Evolutionary conservation across 1,140 invertebrate genomes (phyloP).

Genomic region (Panagrolaimus sp.): DNA sequence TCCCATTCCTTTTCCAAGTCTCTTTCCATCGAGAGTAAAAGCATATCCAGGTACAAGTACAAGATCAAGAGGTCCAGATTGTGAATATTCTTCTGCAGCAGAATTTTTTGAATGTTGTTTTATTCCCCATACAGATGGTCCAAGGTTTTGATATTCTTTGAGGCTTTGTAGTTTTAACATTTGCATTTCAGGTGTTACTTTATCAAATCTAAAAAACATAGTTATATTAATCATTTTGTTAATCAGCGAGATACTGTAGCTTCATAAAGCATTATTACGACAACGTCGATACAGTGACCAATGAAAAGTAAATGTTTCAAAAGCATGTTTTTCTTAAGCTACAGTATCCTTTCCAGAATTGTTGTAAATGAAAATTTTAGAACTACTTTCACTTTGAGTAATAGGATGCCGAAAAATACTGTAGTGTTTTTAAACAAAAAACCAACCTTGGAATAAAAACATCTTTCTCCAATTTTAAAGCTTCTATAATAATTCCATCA

Average conservation of each 20-base stretch:
- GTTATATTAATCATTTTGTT: background rate
- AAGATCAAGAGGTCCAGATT: conserved; percentile 19
- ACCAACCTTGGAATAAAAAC: conserved; percentile 26
- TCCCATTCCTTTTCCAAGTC: conserved; percentile 25
- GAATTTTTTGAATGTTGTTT: conserved; percentile 16
- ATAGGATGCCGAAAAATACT: background rate
- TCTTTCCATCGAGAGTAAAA: conserved; percentile 15
- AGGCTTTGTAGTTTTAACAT: conserved; percentile 13
- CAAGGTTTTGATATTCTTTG: conserved; percentile 20
- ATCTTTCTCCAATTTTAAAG: conserved; percentile 6
- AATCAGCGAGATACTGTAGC: too few relatives aligned
- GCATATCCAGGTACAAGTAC: conserved; percentile 24
- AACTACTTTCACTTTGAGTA: too few relatives aligned
- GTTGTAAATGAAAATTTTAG: too few relatives aligned
- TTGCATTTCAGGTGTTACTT: conserved; percentile 17
- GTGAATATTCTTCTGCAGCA: background rate
- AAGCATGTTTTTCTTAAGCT: too few relatives aligned
- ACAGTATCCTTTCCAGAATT: too few relatives aligned
- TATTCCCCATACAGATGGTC: conserved; percentile 21
- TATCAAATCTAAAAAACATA: conserved; percentile 21
- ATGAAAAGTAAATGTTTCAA: too few relatives aligned
- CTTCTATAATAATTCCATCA: conserved; percentile 17
- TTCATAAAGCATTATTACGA: too few relatives aligned
- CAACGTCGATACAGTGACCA: too few relatives aligned
- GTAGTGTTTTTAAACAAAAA: background rate